Base-by-base conservation (phyloP, 2,797 vertebrate species). In the Schizopygopsis pylzovi region DNA sequence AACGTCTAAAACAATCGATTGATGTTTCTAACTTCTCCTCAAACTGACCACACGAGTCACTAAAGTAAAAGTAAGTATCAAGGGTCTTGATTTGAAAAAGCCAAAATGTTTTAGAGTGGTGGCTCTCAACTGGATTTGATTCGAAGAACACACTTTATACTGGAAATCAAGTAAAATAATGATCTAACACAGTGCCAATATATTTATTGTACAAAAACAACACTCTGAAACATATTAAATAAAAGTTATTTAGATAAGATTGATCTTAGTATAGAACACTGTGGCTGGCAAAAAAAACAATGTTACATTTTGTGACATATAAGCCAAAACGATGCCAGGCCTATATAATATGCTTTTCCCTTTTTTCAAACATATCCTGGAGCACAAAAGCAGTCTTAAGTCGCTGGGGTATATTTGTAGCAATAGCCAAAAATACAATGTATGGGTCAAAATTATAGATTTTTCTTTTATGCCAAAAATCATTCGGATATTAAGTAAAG, bases 1-100 rank as follows among this genome's bases (percentile, higher is more conserved):
- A 43, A 78, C 71, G 76, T 86, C 86, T 90, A 89, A 90, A 89
- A 87, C 87, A 88, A 89, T 90, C 88, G 85, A 90, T 82, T 85
- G 73, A 84, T 80, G 85, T 88, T 91, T 88, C 81, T 63, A 91
- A 89, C 84, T 90, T 89, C 73, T 72, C 54, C 75, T 86, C 82
- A 83, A 89, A 90, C 89, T 87, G 77, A 90, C 59, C 83, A 85
- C 87, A 84, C 73, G 37, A n/a, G 70, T 86, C 72, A 83, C 45
- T 83, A 47, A 81, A 75, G 82, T 63, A 84, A 86, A 88, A 79
- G 39, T 20, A 77, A 16, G 3, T 25, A 61, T 67, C 3, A 47
- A 33, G n/a, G 15, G 52, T 71, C 49, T 71, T 71, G 3, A 72
- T 70, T 22, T 59, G 4, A 25, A 54, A 72, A 71, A 39, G 20